phyloP scores from a whole-genome alignment of 2,888 invertebrate species.

The Ommatoiulus sabulosus region DNA sequence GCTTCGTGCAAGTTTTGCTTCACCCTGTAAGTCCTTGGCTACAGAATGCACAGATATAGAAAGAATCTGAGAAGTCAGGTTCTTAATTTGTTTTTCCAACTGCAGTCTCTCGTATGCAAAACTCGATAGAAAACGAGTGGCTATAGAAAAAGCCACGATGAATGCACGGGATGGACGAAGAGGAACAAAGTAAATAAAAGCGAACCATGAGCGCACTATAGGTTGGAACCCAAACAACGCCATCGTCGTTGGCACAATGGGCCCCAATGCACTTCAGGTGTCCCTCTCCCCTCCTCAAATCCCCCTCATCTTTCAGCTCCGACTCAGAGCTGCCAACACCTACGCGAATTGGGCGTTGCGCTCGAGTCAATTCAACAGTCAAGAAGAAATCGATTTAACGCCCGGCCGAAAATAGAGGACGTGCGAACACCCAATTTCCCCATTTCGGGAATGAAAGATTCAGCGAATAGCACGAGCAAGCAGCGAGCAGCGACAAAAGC shows the following conservation, averaged over 20 bases:
- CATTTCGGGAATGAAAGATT: conserved; percentile 41
- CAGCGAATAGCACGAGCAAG: too few species aligned
- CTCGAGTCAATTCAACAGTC: conserved; percentile 54
- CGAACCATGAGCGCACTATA: neutral
- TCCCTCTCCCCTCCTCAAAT: neutral
- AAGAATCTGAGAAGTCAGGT: too few species aligned
- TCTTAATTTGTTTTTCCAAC: too few species aligned
- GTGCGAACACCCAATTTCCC: conserved; percentile 54
- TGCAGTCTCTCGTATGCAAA: too few species aligned
- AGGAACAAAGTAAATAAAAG: conserved; percentile 34
- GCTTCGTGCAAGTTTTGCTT: too few species aligned
- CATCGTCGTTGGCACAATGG: neutral
- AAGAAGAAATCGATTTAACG: conserved; percentile 55
- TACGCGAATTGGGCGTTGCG: neutral
- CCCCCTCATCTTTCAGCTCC: neutral
- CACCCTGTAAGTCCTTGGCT: too few species aligned
- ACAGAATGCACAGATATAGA: too few species aligned
- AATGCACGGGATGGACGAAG: conserved; percentile 11
- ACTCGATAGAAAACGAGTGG: neutral
- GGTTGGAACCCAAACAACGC: neutral
- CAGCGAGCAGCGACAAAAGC: conserved; percentile 34
- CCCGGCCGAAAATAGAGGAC: conserved; percentile 47
- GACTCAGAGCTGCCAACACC: conserved; percentile 28
- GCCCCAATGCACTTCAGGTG: neutral
- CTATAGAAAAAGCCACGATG: neutral